Base-by-base conservation (phyloP, 2,797 vertebrate species). In the Diplodus puntazzo region DNA sequence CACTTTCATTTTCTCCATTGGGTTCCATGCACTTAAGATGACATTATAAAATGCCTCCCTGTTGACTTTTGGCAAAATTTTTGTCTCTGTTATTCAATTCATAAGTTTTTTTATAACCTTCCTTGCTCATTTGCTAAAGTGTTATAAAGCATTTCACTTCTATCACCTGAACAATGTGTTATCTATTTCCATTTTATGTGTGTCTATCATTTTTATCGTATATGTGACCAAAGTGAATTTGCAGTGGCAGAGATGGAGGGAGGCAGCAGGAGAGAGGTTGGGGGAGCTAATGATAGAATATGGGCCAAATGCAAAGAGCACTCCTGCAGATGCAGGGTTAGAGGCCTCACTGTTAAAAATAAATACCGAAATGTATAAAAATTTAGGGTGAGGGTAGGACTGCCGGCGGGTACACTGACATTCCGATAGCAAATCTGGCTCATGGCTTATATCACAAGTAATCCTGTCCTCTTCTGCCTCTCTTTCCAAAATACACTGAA, bases 241-340 rank as follows among this genome's bases (percentile, higher is more conserved):
- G 78, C 69, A 60, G 54, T 5, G 13, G 77, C 50, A 46, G 72
- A 65, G 79, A 77, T n/a, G 58, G 75, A 71, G 68, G 67, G 49
- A 67, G 75, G 84, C 75, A 61, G 83, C 10, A 8, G 52, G 69
- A 74, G 69, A 58, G 79, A 63, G 76, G 54, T 81, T 10, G 45
- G 53, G 50, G 70, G 80, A 84, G 76, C 85, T 89, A 82, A 90
- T 89, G 90, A 89, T 81, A 87, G 87, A 88, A 83, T 87, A 60
- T 81, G 85, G 87, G 88, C 75, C 87, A 89, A 80, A 89, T 84
- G 80, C 81, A 72, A 69, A 65, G 78, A 69, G 71, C 86, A 66
- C 75, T 83, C 80, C 69, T 61, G 75, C 73, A 84, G 88, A 82
- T 82, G 72, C 68, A 59, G 74, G 75, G 80, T 84, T 77, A 65